Conservation (phyloP, 1,140 invertebrate species). For the Drosophila orena region DNA sequence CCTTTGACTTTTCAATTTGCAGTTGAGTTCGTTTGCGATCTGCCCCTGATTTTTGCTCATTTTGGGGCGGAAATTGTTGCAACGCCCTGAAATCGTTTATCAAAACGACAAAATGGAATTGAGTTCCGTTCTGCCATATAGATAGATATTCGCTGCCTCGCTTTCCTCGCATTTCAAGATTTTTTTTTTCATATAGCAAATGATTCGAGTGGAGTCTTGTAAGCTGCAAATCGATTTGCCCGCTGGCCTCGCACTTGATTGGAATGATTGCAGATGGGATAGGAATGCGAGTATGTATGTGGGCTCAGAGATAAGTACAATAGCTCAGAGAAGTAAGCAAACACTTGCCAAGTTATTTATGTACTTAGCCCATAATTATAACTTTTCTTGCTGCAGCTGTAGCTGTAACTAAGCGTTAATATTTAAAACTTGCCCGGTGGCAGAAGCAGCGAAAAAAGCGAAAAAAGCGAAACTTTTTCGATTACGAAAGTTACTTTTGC, state of each 20-base stretch:
- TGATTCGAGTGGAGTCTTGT: constrained; percentile 22
- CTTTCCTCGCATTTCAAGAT: constrained; percentile 4
- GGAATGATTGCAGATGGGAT: constrained; percentile 26
- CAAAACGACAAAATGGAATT: constrained; percentile 84
- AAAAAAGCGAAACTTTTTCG: constrained; percentile 73
- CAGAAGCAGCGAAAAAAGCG: background rate
- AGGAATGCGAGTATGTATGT: background rate
- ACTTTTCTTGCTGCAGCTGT: constrained; percentile 70
- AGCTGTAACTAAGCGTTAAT: constrained; percentile 81
- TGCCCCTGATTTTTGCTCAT: constrained; percentile 57
- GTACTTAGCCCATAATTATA: constrained; percentile 79
- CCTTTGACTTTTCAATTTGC: constrained; percentile 73
- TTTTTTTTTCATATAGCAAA: too few relatives aligned
- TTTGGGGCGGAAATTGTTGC: constrained; percentile 83
- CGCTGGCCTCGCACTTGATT: constrained; percentile 69
- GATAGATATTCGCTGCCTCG: constrained; percentile 17
- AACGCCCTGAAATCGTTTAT: constrained; percentile 83
- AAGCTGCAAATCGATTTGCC: constrained; percentile 80
- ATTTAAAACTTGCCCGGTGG: constrained; percentile 70
- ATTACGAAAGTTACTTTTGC: constrained; percentile 63
- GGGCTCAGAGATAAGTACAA: background rate
- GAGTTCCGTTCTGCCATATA: constrained; percentile 68
- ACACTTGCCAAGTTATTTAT: constrained; percentile 74
- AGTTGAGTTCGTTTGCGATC: constrained; percentile 47
- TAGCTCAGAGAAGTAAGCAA: constrained; percentile 4